Base-by-base conservation (phyloP, 2,888 invertebrate species). In the Eugnorisma glareosa region DNA sequence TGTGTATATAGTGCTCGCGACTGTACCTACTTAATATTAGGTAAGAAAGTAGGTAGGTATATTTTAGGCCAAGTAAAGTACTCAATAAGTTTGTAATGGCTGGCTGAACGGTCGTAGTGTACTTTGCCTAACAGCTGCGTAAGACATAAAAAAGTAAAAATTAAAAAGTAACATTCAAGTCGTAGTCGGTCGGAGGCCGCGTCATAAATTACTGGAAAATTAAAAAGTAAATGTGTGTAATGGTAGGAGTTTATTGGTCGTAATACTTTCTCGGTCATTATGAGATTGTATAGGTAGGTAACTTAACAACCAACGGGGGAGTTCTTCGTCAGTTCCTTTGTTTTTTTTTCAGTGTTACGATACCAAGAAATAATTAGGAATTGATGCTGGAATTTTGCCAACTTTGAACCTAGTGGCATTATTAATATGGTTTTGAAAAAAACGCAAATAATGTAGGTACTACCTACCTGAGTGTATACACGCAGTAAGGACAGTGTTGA, bases 71-170 rank as follows among this genome's bases (percentile, higher is more conserved):
- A 79, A 73, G 68, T 74, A 69, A 79, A 76, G 77, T 51, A 85
- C 85, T 86, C 75, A 87, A 85, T 85, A 86, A 87, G 73, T 86
- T 85, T 83, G 72, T 81, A 82, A 86, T 87, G 69, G 78, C 78
- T n/a, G 83, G 57, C 77, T 68, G 61, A 79, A 85, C 77, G 83
- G 67, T 72, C 85, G 71, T 67, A 57, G 77, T 73, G 57, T 68
- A 75, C 71, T 54, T 48, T 59, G 24, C 35, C 54, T 59, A 79
- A 80, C 86, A 87, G 79, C 88, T 87, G 84, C n/a, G 79, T 69
- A 67, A 64, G 48, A 76, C 77, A 78, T 87, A 81, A 88, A 87
- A 83, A 82, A 70, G 68, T 68, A 84, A 79, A 77, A 73, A 81
- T 79, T 73, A 75, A 84, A 80, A 87, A 85, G 71, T 74, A 59